Conservation (phyloP, 53 echinoderm and acorn worm genomes). For the Paracentrotus lividus region DNA sequence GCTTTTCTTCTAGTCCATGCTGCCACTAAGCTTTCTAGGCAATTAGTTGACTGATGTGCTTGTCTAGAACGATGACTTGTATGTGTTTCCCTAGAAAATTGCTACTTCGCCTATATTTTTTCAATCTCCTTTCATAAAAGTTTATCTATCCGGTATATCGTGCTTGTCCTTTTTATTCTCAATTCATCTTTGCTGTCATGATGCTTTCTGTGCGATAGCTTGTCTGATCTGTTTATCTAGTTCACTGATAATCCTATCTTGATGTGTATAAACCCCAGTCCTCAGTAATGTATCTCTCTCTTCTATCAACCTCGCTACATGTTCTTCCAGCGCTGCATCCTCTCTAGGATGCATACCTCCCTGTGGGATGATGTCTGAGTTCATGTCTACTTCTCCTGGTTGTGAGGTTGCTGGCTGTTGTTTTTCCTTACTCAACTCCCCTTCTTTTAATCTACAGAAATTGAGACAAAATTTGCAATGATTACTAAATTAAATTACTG, state of each 20-base stretch:
- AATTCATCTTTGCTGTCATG: slow-evolving; percentile 25
- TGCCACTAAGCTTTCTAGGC: background rate
- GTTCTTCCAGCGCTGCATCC: slow-evolving; percentile 80
- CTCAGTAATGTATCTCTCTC: slow-evolving; percentile 93
- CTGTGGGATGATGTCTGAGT: slow-evolving; percentile 6
- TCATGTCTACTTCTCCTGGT: slow-evolving; percentile 30
- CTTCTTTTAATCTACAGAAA: slow-evolving; percentile 80
- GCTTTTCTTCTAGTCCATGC: background rate
- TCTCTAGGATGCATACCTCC: slow-evolving; percentile 68
- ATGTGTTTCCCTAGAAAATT: slow-evolving; percentile 74
- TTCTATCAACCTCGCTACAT: slow-evolving; percentile 95
- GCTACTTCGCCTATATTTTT: background rate
- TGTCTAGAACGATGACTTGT: slow-evolving; percentile 85
- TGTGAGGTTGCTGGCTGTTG: slow-evolving; percentile 58
- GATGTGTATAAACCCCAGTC: slow-evolving; percentile 96
- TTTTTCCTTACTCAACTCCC: slow-evolving; percentile 78
- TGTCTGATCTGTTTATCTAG: slow-evolving; percentile 92
- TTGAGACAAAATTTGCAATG: background rate
- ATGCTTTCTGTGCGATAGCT: slow-evolving; percentile 78
- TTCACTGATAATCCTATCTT: slow-evolving; percentile 95
- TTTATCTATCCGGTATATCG: background rate
- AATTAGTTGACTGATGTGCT: slow-evolving; percentile 72
- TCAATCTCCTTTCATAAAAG: background rate
- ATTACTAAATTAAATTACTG: background rate
- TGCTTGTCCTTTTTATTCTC: too few relatives aligned